These are phyloP conservation scores for Aradophagus sp. DNA, from an alignment of 1,140 invertebrate genomes.

Conservation along the genomic window DNA sequence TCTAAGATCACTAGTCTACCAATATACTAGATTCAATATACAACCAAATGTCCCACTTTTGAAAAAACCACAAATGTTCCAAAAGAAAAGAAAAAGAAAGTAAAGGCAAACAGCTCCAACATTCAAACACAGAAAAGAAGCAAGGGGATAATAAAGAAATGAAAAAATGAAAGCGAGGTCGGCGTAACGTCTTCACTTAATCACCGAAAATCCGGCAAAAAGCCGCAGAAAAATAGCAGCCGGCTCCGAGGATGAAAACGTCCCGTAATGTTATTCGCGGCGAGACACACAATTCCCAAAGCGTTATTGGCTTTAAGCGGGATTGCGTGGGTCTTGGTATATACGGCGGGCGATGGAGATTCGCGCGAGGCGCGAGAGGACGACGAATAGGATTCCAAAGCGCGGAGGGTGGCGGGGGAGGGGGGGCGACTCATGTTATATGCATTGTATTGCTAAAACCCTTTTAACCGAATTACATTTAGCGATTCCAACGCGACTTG, in stretches of 20 bases:
- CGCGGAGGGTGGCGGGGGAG: conserved; percentile 11
- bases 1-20: too few species aligned
- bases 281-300: conserved; percentile 49
- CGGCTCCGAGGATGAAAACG: conserved; percentile 19
- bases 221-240: neutral
- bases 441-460: conserved; percentile 75
- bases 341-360: conserved; percentile 41
- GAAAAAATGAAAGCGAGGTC: too few species aligned
- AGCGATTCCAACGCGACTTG: conserved; percentile 69
- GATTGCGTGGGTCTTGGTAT: conserved; percentile 38
- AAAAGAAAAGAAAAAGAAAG: too few species aligned
- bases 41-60: too few species aligned
- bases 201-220: neutral
- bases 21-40: too few species aligned
- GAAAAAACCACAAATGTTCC: too few species aligned
- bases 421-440: conserved; percentile 71
- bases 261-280: conserved; percentile 21
- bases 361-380: conserved; percentile 52
- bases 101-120: too few species aligned
- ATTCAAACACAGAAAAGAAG: too few species aligned
- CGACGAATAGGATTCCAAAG: conserved; percentile 41
- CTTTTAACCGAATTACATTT: conserved; percentile 75
- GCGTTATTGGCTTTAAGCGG: conserved; percentile 53
- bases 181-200: neutral
- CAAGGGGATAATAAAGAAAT: too few species aligned